phyloP scores from a whole-genome alignment of 2,888 invertebrate species.

The Synanthedon formicaeformis region DNA sequence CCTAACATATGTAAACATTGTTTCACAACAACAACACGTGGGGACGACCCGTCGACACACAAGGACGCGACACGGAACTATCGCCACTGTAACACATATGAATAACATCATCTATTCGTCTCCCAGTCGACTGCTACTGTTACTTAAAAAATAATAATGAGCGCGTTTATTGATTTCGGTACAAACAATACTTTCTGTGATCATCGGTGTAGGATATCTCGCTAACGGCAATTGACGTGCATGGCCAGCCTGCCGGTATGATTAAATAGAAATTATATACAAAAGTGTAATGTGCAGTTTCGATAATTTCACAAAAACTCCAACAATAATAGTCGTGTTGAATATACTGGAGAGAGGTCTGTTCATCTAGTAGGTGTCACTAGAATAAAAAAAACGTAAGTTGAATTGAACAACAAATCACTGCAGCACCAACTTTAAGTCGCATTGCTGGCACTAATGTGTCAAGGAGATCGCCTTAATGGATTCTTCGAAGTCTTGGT shows the following conservation, averaged over 20 bases:
- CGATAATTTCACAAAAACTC: conserved; percentile 11
- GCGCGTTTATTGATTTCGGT: conserved; percentile 17
- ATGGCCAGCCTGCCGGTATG: conserved; percentile 16
- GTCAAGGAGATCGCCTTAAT: conserved; percentile 49
- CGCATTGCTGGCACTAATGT: conserved; percentile 30
- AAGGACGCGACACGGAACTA: conserved; percentile 43
- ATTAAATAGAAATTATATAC: conserved; percentile 1
- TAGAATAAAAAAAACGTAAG: conserved; percentile 7
- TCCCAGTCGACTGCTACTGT: conserved; percentile 3
- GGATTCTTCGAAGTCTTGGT: conserved; percentile 43
- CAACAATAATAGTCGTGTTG: conserved; percentile 9
- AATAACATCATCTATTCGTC: not conserved
- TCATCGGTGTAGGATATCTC: conserved; percentile 22
- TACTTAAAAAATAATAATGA: conserved; percentile 24
- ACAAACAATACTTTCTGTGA: conserved; percentile 27
- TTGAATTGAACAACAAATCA: conserved; percentile 34
- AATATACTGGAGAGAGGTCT: conserved; percentile 26
- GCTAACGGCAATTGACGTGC: conserved; percentile 21
- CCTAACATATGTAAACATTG: conserved; percentile 47
- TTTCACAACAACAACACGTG: conserved; percentile 66
- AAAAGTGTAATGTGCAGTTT: conserved; percentile 18
- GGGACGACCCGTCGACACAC: conserved; percentile 30
- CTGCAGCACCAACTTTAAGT: conserved; percentile 3
- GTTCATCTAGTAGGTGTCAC: conserved; percentile 18
- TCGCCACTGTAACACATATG: conserved; percentile 4